phyloP scores from a whole-genome alignment of 1,140 invertebrate genomes.

The Drosophila willistoni region DNA sequence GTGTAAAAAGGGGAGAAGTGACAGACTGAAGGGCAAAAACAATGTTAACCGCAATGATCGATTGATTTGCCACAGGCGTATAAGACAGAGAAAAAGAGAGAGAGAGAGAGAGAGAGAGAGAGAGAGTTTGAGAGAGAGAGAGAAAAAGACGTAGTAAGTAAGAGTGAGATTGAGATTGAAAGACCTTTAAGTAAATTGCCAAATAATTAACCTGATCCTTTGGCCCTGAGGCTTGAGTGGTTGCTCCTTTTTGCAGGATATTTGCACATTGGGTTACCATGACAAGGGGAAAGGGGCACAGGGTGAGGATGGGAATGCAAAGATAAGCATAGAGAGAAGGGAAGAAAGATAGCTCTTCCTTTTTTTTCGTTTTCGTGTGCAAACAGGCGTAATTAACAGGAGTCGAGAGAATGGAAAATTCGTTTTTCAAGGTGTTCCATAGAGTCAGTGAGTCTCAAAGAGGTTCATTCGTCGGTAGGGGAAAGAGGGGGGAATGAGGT shows the following conservation, averaged over 20 bases:
- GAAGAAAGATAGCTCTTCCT: slow-evolving; percentile 27
- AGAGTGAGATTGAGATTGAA: slow-evolving; percentile 10
- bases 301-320: no score
- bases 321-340: slow-evolving; percentile 27
- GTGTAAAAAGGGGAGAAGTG: slow-evolving; percentile 1
- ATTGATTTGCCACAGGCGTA: slow-evolving; percentile 39
- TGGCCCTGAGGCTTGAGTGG: slow-evolving; percentile 38
- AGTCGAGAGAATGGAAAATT: slow-evolving; percentile 24
- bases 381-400: slow-evolving; percentile 67
- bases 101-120: slow-evolving; percentile 8
- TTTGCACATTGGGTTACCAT: slow-evolving; percentile 60
- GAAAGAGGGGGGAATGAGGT: background rate
- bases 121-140: background rate
- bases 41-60: slow-evolving; percentile 54
- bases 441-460: background rate
- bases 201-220: slow-evolving; percentile 63
- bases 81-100: slow-evolving; percentile 17
- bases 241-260: slow-evolving; percentile 61
- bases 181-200: slow-evolving; percentile 61
- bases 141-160: background rate
- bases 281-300: background rate
- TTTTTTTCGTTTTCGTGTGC: slow-evolving; percentile 23
- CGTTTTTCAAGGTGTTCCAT: slow-evolving; percentile 4
- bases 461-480: background rate
- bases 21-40: slow-evolving; percentile 11